A percentile compares a stretch with the other conserved stretches of the same genome.
Conservation (phyloP, 2,113 vertebrate genomes). For the Takifugu flavidus region DNA sequence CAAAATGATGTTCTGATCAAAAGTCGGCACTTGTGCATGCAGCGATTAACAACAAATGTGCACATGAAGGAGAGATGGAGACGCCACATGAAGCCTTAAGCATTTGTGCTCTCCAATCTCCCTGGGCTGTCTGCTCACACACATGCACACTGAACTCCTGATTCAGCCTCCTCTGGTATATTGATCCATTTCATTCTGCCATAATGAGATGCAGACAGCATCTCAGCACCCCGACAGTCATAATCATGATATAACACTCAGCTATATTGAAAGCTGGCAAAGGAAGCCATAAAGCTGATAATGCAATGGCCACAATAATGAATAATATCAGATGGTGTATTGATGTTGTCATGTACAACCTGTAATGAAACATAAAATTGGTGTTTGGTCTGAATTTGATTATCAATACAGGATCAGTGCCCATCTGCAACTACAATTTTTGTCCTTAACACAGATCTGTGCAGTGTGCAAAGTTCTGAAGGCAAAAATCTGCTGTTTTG, state of each 20-base stretch:
- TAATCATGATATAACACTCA: slow-evolving; percentile 72
- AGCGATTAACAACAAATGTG: slow-evolving; percentile 2
- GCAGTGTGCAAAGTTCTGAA: neutral
- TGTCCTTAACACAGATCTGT: slow-evolving; percentile 21
- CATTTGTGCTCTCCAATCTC: slow-evolving; percentile 46
- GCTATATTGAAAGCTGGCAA: slow-evolving; percentile 55
- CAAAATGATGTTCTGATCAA: slow-evolving; percentile 22
- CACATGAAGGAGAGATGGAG: slow-evolving; percentile 17
- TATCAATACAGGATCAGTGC: slow-evolving; percentile 7
- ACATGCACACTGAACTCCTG: slow-evolving; percentile 43
- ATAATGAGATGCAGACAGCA: slow-evolving; percentile 74
- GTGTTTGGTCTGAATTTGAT: slow-evolving; percentile 24
- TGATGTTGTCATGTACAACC: slow-evolving; percentile 52
- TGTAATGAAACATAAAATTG: slow-evolving; percentile 58
- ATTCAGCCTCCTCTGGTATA: slow-evolving; percentile 66
- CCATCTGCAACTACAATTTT: slow-evolving; percentile 23
- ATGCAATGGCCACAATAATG: slow-evolving; percentile 58
- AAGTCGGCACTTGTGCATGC: slow-evolving; percentile 1
- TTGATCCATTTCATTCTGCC: slow-evolving; percentile 72
- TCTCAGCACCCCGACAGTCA: slow-evolving; percentile 53
- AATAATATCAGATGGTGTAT: slow-evolving; percentile 71
- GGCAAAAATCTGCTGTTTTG: slow-evolving; percentile 11
- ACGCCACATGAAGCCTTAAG: slow-evolving; percentile 29
- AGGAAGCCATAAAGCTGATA: slow-evolving; percentile 68
- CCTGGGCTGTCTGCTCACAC: slow-evolving; percentile 46